Conservation (phyloP, 1,140 invertebrate genomes). For the Drosophila ficusphila region DNA sequence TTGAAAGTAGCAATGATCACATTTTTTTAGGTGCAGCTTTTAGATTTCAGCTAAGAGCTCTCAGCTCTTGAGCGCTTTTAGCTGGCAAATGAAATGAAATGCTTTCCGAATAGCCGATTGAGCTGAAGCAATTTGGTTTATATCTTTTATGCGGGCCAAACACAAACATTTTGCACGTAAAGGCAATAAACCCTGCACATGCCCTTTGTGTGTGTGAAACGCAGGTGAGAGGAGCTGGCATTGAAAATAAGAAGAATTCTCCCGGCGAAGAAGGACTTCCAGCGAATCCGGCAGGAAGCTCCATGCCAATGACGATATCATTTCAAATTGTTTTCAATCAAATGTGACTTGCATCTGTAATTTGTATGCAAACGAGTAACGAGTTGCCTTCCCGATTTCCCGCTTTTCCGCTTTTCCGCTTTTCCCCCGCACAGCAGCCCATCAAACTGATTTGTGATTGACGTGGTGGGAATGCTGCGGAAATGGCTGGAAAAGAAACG, state of each 20-base stretch:
- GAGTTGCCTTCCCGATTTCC: conserved; percentile 17
- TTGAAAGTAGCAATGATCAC: no score
- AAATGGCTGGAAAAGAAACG: conserved; percentile 21
- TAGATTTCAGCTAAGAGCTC: conserved; percentile 8
- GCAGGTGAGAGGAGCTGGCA: conserved; percentile 32
- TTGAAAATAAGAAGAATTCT: conserved; percentile 51
- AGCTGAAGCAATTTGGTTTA: conserved; percentile 66
- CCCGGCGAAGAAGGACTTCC: conserved; percentile 9
- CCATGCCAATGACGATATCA: conserved; percentile 60
- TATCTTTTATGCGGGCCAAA: conserved; percentile 67
- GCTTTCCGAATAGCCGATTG: conserved; percentile 57
- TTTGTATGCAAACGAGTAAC: conserved; percentile 74
- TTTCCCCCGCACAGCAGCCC: conserved; percentile 6
- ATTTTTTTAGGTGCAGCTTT: conserved; percentile 8
- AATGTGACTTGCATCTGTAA: conserved; percentile 80
- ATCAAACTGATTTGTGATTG: conserved; percentile 69
- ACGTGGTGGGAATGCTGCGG: conserved; percentile 33
- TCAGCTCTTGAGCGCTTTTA: conserved; percentile 42
- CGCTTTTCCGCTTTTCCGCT: no score
- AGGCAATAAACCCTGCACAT: conserved; percentile 73
- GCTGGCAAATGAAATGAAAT: conserved; percentile 65
- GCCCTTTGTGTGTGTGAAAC: conserved; percentile 41
- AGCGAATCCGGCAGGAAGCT: conserved; percentile 1
- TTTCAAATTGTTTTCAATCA: conserved; percentile 81
- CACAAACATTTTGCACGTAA: conserved; percentile 79